Percentiles rank a stretch among this genome's conserved stretches.
Evolutionary conservation across 2,113 vertebrate species (phyloP).

Genomic region (Casuarius casuarius): DNA sequence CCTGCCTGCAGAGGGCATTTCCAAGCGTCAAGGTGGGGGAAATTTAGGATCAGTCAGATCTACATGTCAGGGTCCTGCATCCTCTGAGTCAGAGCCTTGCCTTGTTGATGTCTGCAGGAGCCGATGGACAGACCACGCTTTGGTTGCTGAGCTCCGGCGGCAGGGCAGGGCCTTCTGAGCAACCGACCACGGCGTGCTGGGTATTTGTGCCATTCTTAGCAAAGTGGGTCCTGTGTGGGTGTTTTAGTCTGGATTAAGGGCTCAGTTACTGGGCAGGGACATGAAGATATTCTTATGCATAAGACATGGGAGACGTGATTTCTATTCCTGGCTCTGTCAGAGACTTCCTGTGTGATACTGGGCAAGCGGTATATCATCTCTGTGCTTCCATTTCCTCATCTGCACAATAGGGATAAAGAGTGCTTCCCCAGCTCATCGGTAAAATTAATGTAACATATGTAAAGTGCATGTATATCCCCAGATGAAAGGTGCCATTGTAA

Average conservation of each 20-base stretch:
- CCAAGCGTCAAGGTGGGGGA: not conserved
- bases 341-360: constrained; percentile 61
- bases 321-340: constrained; percentile 70
- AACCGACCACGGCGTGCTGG: not conserved
- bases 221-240: constrained; percentile 51
- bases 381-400: constrained; percentile 65
- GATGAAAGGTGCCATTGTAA: constrained; percentile 74
- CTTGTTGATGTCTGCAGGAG: too few species aligned
- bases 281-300: constrained; percentile 58
- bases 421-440: constrained; percentile 66
- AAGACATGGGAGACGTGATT: constrained; percentile 62
- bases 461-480: constrained; percentile 72
- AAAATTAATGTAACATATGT: constrained; percentile 74
- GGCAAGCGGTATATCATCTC: constrained; percentile 49
- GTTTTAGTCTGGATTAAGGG: constrained; percentile 65
- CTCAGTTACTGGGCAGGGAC: constrained; percentile 62
- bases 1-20: not conserved
- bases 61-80: not conserved
- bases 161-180: not conserved
- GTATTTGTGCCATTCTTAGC: not conserved
- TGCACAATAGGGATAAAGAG: constrained; percentile 68
- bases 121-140: not conserved
- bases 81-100: too few species aligned
- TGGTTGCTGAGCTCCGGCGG: too few species aligned
- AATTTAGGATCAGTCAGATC: not conserved